Base-by-base conservation (phyloP, 2,888 invertebrate species). In the Argyra leucocephala region DNA sequence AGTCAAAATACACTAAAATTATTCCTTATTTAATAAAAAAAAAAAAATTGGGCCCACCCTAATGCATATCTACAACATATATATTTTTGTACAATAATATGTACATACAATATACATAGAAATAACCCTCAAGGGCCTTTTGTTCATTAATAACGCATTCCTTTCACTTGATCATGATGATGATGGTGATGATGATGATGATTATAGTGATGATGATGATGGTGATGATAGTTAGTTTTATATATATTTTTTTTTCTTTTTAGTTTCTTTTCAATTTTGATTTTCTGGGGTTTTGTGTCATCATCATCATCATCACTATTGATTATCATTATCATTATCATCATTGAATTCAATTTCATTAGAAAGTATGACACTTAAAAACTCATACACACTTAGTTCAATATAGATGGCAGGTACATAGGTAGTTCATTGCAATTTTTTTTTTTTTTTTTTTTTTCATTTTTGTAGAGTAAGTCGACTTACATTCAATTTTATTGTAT, bases 121-220 rank as follows among this genome's bases (percentile, higher is more conserved):
- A 7, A 31, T 31, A 31, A 7, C n/a, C 18, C 48, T 48, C 48
- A 48, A 48, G 48, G 48, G 48, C 48, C 48, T 48, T 48, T 48
- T 48, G 48, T 48, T 48, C 48, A 48, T 48, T 48, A 48, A 48
- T 48, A 48, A 48, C 48, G 48, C 48, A 48, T 48, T 48, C 48
- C 48, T 48, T 48, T 48, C 31, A 31, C 31, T 31, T 6, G 31
- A 31, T 31, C 10, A 31, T 31, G 7, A 31, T 31, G 12, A 26
- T 26, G 4, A 6, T 26, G 7, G 3, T 48, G n/a, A n/a, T 6
- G 31, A 31, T 31, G 31, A 31, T 31, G 7, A 31, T 31, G 12
- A 26, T 26, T 26, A 6, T 26, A 10, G 3, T 48, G n/a, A n/a
- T n/a, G n/a, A n/a, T 6, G 31, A 31, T 31, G 31, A 31, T 31